phyloP scores from a whole-genome alignment of 2,888 invertebrate genomes.

The Mystacides longicornis region DNA sequence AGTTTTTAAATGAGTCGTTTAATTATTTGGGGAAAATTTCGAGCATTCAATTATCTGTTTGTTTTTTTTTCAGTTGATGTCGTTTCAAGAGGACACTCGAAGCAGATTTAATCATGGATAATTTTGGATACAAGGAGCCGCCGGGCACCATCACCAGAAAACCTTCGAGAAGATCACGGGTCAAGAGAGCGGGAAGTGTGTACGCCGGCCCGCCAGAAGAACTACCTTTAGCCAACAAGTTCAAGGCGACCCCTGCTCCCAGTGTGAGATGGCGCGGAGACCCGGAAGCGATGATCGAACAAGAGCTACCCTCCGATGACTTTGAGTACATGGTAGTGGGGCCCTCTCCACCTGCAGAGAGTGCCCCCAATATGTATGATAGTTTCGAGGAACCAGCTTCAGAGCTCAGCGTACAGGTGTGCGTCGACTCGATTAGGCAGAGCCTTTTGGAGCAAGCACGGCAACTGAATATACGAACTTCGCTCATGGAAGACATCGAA shows the following conservation, averaged over 20 bases:
- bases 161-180: constrained; percentile 34
- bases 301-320: constrained; percentile 61
- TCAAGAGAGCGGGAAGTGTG: constrained; percentile 27
- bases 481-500: constrained; percentile 69
- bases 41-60: too few relatives aligned
- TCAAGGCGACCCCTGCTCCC: constrained; percentile 39
- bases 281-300: constrained; percentile 51
- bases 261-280: constrained; percentile 54
- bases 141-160: constrained; percentile 31
- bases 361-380: constrained; percentile 74
- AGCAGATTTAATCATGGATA: constrained; percentile 45
- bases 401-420: constrained; percentile 64
- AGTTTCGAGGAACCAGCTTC: constrained; percentile 68
- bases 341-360: constrained; percentile 72
- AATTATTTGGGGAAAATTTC: too few relatives aligned
- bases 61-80: constrained; percentile 1
- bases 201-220: constrained; percentile 32
- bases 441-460: constrained; percentile 70
- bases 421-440: constrained; percentile 64
- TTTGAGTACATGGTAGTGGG: constrained; percentile 74
- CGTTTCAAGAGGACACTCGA: neutral
- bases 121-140: constrained; percentile 58
- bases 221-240: constrained; percentile 32
- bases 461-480: constrained; percentile 56
- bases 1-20: too few relatives aligned